Evolutionary conservation across 2,888 invertebrate species (phyloP).

Genomic region (Eudasyphora cyanicolor): DNA sequence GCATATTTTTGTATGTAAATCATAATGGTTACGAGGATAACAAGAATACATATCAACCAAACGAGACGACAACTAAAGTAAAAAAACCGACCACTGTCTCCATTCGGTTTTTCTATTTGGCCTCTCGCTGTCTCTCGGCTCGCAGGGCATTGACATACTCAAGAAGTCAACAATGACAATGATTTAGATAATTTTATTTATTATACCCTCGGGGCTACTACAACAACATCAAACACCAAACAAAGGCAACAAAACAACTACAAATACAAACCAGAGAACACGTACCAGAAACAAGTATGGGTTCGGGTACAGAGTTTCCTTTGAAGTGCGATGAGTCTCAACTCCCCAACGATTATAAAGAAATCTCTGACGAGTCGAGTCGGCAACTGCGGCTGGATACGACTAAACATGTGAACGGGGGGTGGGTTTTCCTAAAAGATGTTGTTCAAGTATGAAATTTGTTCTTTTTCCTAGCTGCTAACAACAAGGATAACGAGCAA

Average conservation of each 20-base stretch:
- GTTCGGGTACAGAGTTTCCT: slow-evolving; percentile 33
- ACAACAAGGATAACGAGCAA: background rate
- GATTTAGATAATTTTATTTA: slow-evolving; percentile 78
- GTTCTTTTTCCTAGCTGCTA: background rate
- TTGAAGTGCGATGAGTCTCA: slow-evolving; percentile 48
- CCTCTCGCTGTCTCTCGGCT: background rate
- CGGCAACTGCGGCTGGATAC: no score
- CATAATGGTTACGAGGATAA: background rate
- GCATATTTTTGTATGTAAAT: background rate
- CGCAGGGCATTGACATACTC: slow-evolving; percentile 58
- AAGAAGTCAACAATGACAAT: slow-evolving; percentile 76
- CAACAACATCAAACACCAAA: background rate
- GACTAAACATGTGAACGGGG: background rate
- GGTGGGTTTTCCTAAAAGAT: background rate
- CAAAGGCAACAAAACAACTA: slow-evolving; percentile 14
- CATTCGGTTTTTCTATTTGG: background rate
- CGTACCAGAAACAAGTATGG: background rate
- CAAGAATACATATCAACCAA: background rate
- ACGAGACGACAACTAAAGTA: background rate
- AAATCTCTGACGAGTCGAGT: background rate
- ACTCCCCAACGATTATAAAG: slow-evolving; percentile 41
- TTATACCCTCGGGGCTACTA: slow-evolving; percentile 74
- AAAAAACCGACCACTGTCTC: background rate
- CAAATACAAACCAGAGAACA: background rate
- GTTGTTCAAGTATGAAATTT: slow-evolving; percentile 20